phyloP scores from a whole-genome alignment of 1,140 invertebrate species.

The Ceratoteleas bidentatus region DNA sequence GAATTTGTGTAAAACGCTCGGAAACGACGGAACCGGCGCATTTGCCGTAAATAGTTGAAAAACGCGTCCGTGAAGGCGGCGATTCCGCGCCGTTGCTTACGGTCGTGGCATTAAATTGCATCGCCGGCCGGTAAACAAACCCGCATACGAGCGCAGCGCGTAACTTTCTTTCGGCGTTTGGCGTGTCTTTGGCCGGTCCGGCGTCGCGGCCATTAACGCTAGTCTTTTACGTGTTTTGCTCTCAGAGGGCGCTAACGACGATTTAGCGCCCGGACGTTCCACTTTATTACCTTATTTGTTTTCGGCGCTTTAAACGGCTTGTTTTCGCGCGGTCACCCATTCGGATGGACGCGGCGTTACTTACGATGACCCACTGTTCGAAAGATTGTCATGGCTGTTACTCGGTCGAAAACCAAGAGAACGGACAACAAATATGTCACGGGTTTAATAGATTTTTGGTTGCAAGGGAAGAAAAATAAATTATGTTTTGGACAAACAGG shows the following conservation, averaged over 20 bases:
- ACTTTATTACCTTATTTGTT: conserved; percentile 77
- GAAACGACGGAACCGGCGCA: conserved; percentile 18
- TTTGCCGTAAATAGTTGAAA: conserved; percentile 47
- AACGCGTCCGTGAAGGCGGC: conserved; percentile 21
- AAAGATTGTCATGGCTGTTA: conserved; percentile 51
- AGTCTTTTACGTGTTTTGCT: conserved; percentile 54
- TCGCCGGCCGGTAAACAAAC: conserved; percentile 61
- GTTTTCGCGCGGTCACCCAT: conserved; percentile 70
- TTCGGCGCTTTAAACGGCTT: conserved; percentile 70
- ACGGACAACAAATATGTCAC: conserved; percentile 33
- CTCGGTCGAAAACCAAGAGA: conserved; percentile 12
- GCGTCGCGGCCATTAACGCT: conserved; percentile 60
- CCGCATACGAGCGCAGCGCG: conserved; percentile 55
- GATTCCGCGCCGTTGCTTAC: conserved; percentile 40
- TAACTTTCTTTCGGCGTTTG: conserved; percentile 62
- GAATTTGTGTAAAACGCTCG: conserved; percentile 33
- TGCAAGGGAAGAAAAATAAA: no score
- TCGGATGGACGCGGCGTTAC: conserved; percentile 51
- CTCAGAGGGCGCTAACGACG: conserved; percentile 54
- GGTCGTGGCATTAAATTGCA: conserved; percentile 61
- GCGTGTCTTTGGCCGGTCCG: conserved; percentile 44
- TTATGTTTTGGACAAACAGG: no score
- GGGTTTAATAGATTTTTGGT: no score
- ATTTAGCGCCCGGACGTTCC: conserved; percentile 70
- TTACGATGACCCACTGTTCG: conserved; percentile 47